Percentiles rank a stretch among this genome's conserved stretches.
These are phyloP conservation scores for Popillia japonica DNA, from an alignment of 1,140 invertebrate species.

Conservation along the genomic window DNA sequence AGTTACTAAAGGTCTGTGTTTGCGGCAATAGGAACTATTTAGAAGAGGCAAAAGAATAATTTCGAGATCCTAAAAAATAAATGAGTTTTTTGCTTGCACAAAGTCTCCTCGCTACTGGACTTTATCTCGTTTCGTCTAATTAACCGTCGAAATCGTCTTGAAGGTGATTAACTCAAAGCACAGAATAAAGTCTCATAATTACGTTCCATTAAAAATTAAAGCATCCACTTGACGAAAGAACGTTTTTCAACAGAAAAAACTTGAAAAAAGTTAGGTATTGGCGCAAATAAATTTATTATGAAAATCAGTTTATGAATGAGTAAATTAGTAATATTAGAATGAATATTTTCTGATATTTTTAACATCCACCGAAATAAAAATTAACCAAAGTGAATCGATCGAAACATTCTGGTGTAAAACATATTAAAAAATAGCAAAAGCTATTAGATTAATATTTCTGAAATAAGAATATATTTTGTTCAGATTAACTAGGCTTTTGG, in stretches of 20 bases:
- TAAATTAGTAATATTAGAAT: too few species aligned
- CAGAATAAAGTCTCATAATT: conserved; percentile 11
- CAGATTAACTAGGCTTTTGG: too few species aligned
- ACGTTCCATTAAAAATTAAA: conserved; percentile 1
- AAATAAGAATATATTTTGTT: too few species aligned
- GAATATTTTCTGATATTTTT: too few species aligned
- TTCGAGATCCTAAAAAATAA: neutral
- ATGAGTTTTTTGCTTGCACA: neutral
- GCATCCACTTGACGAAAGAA: neutral
- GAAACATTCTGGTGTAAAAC: too few species aligned
- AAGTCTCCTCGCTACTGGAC: neutral
- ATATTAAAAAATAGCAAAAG: too few species aligned
- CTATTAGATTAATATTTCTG: too few species aligned
- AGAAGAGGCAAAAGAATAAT: neutral
- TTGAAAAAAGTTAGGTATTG: neutral
- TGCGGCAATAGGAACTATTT: neutral
- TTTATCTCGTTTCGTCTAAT: neutral
- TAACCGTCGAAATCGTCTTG: neutral
- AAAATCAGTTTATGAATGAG: too few species aligned
- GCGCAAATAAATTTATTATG: too few species aligned
- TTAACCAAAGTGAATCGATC: too few species aligned
- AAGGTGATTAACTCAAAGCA: neutral
- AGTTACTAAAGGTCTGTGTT: neutral
- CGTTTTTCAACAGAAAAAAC: neutral
- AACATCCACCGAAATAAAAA: too few species aligned